Conservation (phyloP, 2,797 vertebrate species). For the Melanotaenia maccullochi region DNA sequence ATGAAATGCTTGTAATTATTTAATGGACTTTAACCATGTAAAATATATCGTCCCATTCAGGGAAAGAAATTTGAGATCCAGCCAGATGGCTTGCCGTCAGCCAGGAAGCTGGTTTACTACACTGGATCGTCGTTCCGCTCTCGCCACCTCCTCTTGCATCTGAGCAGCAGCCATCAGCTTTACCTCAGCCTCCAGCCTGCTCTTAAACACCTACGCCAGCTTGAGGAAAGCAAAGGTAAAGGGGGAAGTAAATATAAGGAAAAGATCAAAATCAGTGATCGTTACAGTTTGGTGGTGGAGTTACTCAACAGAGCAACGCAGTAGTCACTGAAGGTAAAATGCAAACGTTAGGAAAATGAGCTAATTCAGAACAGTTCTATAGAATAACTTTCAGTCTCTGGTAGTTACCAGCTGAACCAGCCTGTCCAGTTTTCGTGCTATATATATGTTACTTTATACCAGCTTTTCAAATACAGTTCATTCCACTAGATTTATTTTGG, state of each 20-base stretch:
- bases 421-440: not conserved
- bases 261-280: constrained; percentile 3
- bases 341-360: not conserved
- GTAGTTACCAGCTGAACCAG: not conserved
- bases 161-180: constrained; percentile 89
- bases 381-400: not conserved
- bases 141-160: constrained; percentile 88
- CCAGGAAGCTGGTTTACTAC: constrained; percentile 90
- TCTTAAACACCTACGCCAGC: constrained; percentile 85
- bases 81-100: constrained; percentile 90
- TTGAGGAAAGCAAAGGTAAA: constrained; percentile 89
- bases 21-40: constrained; percentile 34
- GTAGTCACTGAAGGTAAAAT: not conserved
- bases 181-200: constrained; percentile 88
- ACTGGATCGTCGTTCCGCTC: constrained; percentile 89
- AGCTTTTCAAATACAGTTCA: not conserved
- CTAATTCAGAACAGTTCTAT: not conserved
- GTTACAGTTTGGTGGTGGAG: constrained; percentile 9
- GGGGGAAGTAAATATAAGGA: not conserved
- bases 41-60: constrained; percentile 71
- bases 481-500: not conserved
- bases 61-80: constrained; percentile 93
- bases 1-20: constrained; percentile 42
- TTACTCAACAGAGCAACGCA: not conserved
- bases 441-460: not conserved